Conservation (phyloP, 2,888 invertebrate species). For the Heliconius aoede region DNA sequence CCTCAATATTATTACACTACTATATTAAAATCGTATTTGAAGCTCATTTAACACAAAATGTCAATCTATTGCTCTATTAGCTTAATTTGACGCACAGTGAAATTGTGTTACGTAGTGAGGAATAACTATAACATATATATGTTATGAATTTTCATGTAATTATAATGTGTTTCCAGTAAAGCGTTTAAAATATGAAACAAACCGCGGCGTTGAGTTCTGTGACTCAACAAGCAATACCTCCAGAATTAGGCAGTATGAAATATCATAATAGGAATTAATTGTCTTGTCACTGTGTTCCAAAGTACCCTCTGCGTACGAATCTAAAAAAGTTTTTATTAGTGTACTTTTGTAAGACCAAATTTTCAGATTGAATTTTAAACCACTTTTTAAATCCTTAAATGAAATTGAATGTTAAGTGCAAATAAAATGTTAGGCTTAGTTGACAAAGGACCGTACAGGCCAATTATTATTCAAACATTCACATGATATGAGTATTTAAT, state of each 20-base stretch:
- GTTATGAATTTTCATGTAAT: background rate
- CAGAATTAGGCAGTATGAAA: too few species aligned
- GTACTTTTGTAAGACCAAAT: too few species aligned
- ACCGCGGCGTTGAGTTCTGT: too few species aligned
- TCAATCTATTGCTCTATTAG: conserved; percentile 28
- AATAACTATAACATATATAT: conserved; percentile 1
- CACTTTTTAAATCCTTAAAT: background rate
- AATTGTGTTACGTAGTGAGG: conserved; percentile 10
- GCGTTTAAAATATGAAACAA: background rate
- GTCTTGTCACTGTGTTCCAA: too few species aligned
- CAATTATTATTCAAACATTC: background rate
- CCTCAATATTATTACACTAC: background rate
- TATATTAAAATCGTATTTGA: conserved; percentile 19
- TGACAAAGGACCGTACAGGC: background rate
- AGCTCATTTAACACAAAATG: conserved; percentile 22
- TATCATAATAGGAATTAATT: too few species aligned
- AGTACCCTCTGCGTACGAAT: too few species aligned
- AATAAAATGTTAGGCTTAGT: background rate
- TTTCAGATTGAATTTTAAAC: too few species aligned
- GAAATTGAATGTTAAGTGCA: background rate
- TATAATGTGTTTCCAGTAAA: background rate
- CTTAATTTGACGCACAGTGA: conserved; percentile 11
- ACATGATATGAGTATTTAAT: background rate
- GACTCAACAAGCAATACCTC: too few species aligned
- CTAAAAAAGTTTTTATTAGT: too few species aligned